A percentile compares a stretch with the other conserved stretches of the same genome.
Conservation (phyloP, 2,113 vertebrate genomes). For the Stigmatopora nigra region DNA sequence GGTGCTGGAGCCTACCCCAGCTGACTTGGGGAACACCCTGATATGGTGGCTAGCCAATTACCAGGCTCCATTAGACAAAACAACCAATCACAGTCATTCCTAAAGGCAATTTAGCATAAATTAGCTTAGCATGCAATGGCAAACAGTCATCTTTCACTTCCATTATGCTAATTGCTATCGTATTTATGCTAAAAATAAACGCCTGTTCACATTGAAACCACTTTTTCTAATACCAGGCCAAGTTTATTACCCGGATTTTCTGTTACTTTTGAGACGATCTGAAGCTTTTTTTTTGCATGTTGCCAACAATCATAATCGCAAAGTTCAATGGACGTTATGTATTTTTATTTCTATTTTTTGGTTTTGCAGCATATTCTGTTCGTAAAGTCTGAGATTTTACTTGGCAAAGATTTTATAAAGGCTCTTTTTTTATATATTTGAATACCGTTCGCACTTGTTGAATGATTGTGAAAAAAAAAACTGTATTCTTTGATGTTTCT, state of each 20-base stretch:
- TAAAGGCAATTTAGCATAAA: too few relatives aligned
- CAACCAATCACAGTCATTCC: too few relatives aligned
- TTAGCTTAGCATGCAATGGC: too few relatives aligned
- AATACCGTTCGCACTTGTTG: slow-evolving; percentile 45
- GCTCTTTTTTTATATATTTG: slow-evolving; percentile 31
- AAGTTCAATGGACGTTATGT: slow-evolving; percentile 31
- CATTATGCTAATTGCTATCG: slow-evolving; percentile 11
- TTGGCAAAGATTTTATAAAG: slow-evolving; percentile 23
- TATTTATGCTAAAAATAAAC: slow-evolving; percentile 37
- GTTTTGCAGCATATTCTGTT: slow-evolving; percentile 38
- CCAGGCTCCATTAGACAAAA: too few relatives aligned
- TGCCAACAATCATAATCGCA: neutral
- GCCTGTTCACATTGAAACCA: slow-evolving; percentile 25
- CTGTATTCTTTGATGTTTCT: slow-evolving; percentile 24
- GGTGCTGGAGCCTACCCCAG: too few relatives aligned
- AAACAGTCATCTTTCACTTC: slow-evolving; percentile 8
- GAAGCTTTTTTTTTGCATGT: neutral
- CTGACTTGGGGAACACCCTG: too few relatives aligned
- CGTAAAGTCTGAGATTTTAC: slow-evolving; percentile 29
- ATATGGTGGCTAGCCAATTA: too few relatives aligned
- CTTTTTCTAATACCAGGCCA: slow-evolving; percentile 19
- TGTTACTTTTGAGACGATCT: neutral
- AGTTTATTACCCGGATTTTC: slow-evolving; percentile 18
- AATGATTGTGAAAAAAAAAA: slow-evolving; percentile 49
- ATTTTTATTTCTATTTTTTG: slow-evolving; percentile 6